Base-by-base conservation (phyloP, 2,113 vertebrate genomes). In the Dipodomys ordii region DNA sequence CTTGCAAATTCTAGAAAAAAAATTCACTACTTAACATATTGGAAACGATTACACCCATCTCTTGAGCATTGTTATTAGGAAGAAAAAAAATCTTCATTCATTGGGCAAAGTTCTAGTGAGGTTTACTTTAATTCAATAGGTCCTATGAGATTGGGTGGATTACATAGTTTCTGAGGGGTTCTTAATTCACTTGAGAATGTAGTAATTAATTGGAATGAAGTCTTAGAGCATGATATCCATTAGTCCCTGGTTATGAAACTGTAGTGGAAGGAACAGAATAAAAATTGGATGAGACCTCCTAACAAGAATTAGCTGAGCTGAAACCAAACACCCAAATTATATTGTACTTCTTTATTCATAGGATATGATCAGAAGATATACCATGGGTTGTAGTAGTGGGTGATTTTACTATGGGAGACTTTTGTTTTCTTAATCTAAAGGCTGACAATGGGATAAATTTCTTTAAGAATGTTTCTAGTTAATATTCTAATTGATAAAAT, bases 401-500 rank as follows among this genome's bases (percentile, higher is more conserved):
- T 91, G 65, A 25, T 44, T 32, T 23, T 2, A n/a, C 67, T 83
- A 10, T 27, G 28, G 80, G 93, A 20, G 62, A 10, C 39, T 0
- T 28, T 32, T 32, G 5, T 25, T 77, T 83, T 86, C 57, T 27
- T 18, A 84, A 16, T 78, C 28, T 16, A 3, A 57, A 84, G 44
- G 32, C 28, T 90, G 20, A 13, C 4, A 44, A 76, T 68, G 1
- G 2, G 57, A 60, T 32, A 79, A 39, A 13, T 81, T 67, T 73
- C 72, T 76, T 72, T 92, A 73, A 88, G 74, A 12, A 76, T 69
- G 72, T 74, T 82, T 87, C n/a, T 71, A 79, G 57, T 12, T 91
- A 27, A 81, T 81, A 80, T 16, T 74, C 32, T 90, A n/a, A 64
- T 12, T 69, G 53, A 53, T 80, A 77, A 96, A 78, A 73, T 30